phyloP scores from a whole-genome alignment of 2,888 invertebrate genomes.

The Microctonus hyperodae region DNA sequence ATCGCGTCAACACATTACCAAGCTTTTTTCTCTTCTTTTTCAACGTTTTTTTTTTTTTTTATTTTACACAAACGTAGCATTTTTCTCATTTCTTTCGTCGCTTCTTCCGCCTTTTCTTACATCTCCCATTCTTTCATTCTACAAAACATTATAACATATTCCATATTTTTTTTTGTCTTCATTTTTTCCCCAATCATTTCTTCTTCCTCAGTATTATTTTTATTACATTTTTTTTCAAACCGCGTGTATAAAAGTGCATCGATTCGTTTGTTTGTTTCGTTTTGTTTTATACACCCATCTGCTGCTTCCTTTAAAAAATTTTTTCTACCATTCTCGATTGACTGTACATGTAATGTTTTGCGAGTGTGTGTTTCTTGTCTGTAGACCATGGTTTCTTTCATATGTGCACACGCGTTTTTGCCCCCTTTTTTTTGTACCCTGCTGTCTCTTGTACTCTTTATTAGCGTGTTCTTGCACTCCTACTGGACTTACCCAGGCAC shows the following conservation, averaged over 20 bases:
- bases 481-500: not conserved
- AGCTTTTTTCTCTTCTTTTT: not conserved
- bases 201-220: not conserved
- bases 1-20: not conserved
- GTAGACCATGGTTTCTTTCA: not conserved
- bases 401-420: constrained; percentile 20
- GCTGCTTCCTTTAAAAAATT: not conserved
- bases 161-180: constrained; percentile 22
- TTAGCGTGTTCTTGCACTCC: not conserved
- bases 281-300: constrained; percentile 15
- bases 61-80: not conserved
- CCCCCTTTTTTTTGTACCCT: constrained; percentile 22
- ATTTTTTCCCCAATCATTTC: constrained; percentile 22
- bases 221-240: constrained; percentile 23
- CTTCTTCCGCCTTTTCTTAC: constrained; percentile 15
- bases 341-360: not conserved
- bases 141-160: constrained; percentile 1
- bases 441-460: not conserved
- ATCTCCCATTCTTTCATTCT: not conserved
- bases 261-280: constrained; percentile 11
- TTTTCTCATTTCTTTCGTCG: not conserved
- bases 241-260: not conserved
- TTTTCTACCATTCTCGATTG: not conserved
- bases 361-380: not conserved
- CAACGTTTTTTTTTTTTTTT: not conserved